Base-by-base conservation (phyloP, 37 sponge, comb jelly and placozoan genomes). In the Theonella swinhoei region DNA sequence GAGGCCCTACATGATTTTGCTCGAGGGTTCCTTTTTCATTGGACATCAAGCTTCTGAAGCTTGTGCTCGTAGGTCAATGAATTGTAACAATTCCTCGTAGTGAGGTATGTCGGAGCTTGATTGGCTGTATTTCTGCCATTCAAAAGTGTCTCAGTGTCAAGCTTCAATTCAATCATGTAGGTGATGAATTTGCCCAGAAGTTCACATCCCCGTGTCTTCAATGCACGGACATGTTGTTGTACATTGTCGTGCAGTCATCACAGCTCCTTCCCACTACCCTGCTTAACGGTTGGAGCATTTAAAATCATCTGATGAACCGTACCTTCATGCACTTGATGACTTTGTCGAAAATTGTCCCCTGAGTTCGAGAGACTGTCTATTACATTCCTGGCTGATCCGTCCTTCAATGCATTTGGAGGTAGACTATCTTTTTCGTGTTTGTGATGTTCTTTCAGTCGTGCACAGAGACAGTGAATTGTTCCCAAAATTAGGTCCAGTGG, bases 51-150 rank as follows among this genome's bases (percentile, higher is more conserved):
- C 32, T 71, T 86, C 86, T 17, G 72, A 72, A 7, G 86, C 86
- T 78, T 86, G 86, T 11, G 86, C 86, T 62, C 86, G 58, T 9
- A 78, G 64, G 47, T 86, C 86, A 39, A 86, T 72, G 60, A 85
- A 85, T n/a, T n/a, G 22, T 23, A 85, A 38, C 20, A 85, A 37
- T 19, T 76, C 85, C 35, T 85, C 71, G 33, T 78, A 86, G 64
- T 60, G 79, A 37, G 86, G 86, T 20, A 77, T 79, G 59, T 61
- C 43, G 1, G 73, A 14, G 9, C 34, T n/a, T 14, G 79, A 36
- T 68, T 88, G 88, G 77, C 88, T 81, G 70, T 75, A 74, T 39
- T 39, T 63, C 35, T 86, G 80, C 86, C 86, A 86, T n/a, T 78
- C 79, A 30, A 86, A 11, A 86, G 64, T 19, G 79, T 79, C 33